Percentiles rank a stretch among this genome's conserved stretches.
Conservation (phyloP, 2,113 vertebrate genomes). For the Cochlearius cochlearius region DNA sequence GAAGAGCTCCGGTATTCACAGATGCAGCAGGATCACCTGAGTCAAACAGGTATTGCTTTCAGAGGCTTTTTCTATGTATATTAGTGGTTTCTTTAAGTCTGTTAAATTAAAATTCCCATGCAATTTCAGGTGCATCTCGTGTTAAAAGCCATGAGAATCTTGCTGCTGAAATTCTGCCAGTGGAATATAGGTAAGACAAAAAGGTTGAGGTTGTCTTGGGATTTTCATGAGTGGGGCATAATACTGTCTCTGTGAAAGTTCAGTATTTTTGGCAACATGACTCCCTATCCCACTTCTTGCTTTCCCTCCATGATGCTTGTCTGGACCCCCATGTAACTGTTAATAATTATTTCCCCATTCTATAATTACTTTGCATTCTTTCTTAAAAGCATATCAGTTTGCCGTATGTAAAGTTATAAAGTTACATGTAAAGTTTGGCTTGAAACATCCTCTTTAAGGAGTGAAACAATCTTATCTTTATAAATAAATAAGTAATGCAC, state of each 20-base stretch:
- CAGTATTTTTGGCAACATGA: not conserved
- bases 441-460: not conserved
- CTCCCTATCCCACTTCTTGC: not conserved
- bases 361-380: not conserved
- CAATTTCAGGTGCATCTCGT: slow-evolving; percentile 74
- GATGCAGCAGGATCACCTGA: slow-evolving; percentile 89
- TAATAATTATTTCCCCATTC: not conserved
- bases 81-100: not conserved
- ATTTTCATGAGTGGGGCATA: not conserved
- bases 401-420: not conserved
- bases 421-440: not conserved
- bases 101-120: not conserved
- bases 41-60: slow-evolving; percentile 81
- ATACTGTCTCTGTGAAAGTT: not conserved
- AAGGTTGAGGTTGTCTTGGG: not conserved
- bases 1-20: slow-evolving; percentile 93
- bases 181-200: slow-evolving; percentile 86
- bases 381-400: not conserved
- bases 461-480: not conserved
- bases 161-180: slow-evolving; percentile 92
- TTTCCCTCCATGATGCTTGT: not conserved
- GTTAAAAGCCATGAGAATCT: slow-evolving; percentile 85
- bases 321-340: not conserved
- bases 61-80: not conserved
- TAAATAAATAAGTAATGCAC: not conserved